phyloP scores from a whole-genome alignment of 2,113 vertebrate species.

The Callipepla squamata region DNA sequence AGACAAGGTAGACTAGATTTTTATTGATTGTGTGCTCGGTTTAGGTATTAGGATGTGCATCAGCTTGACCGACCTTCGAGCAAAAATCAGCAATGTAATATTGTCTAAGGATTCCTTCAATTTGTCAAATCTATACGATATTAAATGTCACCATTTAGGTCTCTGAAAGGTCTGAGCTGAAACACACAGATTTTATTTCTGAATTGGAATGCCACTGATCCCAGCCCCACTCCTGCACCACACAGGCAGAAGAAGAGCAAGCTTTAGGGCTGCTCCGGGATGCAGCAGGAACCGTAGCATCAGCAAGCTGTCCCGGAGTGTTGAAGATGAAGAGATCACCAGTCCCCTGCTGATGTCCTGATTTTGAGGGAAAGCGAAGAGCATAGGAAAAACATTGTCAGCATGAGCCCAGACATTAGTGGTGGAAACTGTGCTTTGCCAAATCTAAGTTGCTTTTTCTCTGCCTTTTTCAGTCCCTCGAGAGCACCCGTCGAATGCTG shows the following conservation, averaged over 20 bases:
- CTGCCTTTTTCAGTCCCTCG: conserved; percentile 87
- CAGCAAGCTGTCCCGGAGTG: neutral
- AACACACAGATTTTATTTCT: conserved; percentile 3
- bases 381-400: neutral
- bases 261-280: neutral
- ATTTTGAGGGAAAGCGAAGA: neutral
- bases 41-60: conserved; percentile 47
- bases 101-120: conserved; percentile 54
- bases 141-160: conserved; percentile 5
- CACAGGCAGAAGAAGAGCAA: neutral
- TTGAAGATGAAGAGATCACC: neutral
- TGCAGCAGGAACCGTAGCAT: neutral
- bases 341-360: neutral
- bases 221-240: fast-evolving
- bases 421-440: neutral
- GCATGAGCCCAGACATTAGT: neutral
- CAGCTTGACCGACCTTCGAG: conserved; percentile 36
- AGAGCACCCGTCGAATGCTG: conserved; percentile 98
- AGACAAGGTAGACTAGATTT: neutral
- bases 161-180: neutral
- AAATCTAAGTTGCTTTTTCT: neutral
- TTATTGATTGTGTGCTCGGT: conserved; percentile 43
- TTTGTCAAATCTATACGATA: conserved; percentile 32
- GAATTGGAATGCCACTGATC: neutral
- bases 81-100: conserved; percentile 53